These are phyloP conservation scores for Hoplodrina ambigua DNA, from an alignment of 2,888 invertebrate species.

Conservation along the genomic window DNA sequence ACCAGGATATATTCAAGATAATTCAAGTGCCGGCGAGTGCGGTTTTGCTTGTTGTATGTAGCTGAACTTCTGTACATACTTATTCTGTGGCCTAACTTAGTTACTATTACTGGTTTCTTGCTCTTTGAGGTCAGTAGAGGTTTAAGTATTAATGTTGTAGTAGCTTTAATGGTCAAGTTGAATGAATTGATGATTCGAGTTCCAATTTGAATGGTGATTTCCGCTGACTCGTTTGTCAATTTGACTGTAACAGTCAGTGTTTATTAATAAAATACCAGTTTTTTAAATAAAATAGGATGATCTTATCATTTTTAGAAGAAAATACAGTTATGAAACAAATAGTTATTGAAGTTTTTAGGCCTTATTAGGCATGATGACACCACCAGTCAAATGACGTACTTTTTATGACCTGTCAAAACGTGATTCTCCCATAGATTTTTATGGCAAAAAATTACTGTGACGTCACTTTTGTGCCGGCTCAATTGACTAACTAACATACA, in stretches of 20 bases:
- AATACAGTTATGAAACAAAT: no score
- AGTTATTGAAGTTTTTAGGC: no score
- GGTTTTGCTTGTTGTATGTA: background rate
- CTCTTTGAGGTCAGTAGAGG: constrained; percentile 46
- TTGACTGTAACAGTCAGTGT: constrained; percentile 19
- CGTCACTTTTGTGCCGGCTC: no score
- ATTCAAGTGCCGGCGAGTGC: no score
- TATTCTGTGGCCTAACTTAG: constrained; percentile 5
- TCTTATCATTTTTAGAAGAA: background rate
- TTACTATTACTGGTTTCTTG: constrained; percentile 44
- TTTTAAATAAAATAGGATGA: background rate
- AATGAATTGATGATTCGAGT: constrained; percentile 39
- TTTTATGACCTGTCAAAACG: no score
- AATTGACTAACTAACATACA: no score
- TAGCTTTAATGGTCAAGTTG: constrained; percentile 38
- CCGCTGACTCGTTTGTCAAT: constrained; percentile 39
- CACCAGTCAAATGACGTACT: no score
- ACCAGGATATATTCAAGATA: no score
- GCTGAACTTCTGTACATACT: background rate
- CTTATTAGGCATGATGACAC: no score
- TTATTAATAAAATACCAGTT: background rate
- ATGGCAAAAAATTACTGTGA: no score
- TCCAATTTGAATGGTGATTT: constrained; percentile 41
- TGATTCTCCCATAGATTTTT: no score
- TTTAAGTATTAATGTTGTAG: constrained; percentile 31